Conservation (phyloP, 2,797 vertebrate species). For the Chelidonichthys spinosus region DNA sequence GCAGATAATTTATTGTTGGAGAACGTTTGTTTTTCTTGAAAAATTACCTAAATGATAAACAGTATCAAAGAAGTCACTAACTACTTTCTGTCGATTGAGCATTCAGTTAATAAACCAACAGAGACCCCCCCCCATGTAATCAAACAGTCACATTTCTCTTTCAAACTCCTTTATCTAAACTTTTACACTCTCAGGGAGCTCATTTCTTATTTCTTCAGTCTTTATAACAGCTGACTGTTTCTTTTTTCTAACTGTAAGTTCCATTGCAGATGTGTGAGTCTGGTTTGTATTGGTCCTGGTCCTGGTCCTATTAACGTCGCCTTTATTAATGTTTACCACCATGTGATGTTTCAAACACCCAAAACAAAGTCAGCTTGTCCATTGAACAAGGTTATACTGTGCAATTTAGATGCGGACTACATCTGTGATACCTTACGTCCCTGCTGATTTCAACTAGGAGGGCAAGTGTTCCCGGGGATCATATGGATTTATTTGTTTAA, state of each 20-base stretch:
- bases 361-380: conserved; percentile 13
- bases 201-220: not conserved
- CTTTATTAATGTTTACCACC: not conserved
- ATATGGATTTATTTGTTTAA: conserved; percentile 59
- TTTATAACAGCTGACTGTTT: not conserved
- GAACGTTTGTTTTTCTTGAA: too few relatives aligned
- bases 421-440: conserved; percentile 49
- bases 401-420: conserved; percentile 40
- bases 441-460: conserved; percentile 50
- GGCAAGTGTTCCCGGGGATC: conserved; percentile 43
- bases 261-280: not conserved
- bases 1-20: not conserved
- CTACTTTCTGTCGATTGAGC: not conserved
- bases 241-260: conserved; percentile 13
- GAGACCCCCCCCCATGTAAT: not conserved
- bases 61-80: not conserved
- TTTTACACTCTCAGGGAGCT: not conserved
- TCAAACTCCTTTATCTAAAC: not conserved
- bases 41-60: too few relatives aligned
- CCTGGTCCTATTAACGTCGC: not conserved
- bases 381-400: conserved; percentile 24
- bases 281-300: not conserved
- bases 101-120: conserved; percentile 7
- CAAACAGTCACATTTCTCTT: conserved; percentile 9
- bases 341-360: conserved; percentile 19